These are phyloP conservation scores for Euglossa dilemma DNA, from an alignment of 1,140 invertebrate species.

Conservation along the genomic window DNA sequence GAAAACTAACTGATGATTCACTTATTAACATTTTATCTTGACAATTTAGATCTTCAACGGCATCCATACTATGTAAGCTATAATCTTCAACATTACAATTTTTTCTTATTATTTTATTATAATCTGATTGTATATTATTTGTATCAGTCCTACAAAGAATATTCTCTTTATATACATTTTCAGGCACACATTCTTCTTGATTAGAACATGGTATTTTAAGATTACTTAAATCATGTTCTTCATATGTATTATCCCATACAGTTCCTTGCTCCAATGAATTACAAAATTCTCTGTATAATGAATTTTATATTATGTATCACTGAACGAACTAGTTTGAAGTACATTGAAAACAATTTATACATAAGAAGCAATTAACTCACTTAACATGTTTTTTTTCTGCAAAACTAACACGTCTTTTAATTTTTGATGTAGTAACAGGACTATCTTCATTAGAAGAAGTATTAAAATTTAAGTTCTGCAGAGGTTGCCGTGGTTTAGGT, in stretches of 20 bases:
- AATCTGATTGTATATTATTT: not conserved
- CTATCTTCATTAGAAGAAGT: slow-evolving; percentile 57
- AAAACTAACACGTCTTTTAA: slow-evolving; percentile 72
- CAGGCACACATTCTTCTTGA: slow-evolving; percentile 4
- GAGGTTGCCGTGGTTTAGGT: slow-evolving; percentile 62
- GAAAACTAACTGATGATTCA: not conserved
- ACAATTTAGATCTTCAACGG: not conserved
- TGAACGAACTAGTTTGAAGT: not conserved
- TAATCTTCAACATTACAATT: not conserved
- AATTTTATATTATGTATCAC: slow-evolving; percentile 29
- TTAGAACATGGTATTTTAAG: slow-evolving; percentile 32
- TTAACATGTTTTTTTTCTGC: slow-evolving; percentile 75
- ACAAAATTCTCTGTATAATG: slow-evolving; percentile 71
- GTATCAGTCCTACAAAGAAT: not conserved
- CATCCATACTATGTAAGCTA: not conserved
- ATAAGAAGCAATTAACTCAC: slow-evolving; percentile 55
- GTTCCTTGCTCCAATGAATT: slow-evolving; percentile 73
- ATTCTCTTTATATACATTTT: not conserved
- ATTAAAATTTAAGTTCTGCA: slow-evolving; percentile 62
- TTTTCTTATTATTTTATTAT: not conserved
- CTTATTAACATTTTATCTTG: not conserved
- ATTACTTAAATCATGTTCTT: slow-evolving; percentile 69
- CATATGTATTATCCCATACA: slow-evolving; percentile 74
- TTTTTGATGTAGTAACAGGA: slow-evolving; percentile 47
- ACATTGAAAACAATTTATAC: not conserved